phyloP scores from a whole-genome alignment of 2,113 vertebrate species.

The Vanacampus margaritifer region DNA sequence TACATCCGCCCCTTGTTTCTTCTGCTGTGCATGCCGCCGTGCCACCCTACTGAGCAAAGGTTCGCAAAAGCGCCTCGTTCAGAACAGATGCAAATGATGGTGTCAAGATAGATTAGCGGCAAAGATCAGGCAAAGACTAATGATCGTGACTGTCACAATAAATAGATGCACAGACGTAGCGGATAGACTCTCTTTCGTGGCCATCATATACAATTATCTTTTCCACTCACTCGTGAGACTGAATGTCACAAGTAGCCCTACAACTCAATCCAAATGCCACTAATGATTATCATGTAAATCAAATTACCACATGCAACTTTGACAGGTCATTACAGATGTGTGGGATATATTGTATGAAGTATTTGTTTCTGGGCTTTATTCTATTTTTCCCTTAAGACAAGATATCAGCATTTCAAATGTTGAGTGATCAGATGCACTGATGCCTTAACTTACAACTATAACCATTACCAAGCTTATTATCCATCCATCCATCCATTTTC shows the following conservation, averaged over 20 bases:
- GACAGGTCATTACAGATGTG: constrained; percentile 31
- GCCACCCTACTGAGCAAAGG: constrained; percentile 58
- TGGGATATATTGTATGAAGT: constrained; percentile 6
- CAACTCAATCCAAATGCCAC: constrained; percentile 35
- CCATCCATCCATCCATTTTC: too few species aligned
- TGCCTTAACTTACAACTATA: background rate
- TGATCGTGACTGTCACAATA: constrained; percentile 60
- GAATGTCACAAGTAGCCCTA: constrained; percentile 39
- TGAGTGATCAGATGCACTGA: background rate
- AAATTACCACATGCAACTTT: constrained; percentile 4
- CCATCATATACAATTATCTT: constrained; percentile 56
- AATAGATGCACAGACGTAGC: constrained; percentile 28
- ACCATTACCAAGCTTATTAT: background rate
- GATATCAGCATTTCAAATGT: background rate
- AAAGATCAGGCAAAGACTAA: constrained; percentile 54
- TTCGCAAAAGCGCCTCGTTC: constrained; percentile 64
- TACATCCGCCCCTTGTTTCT: constrained; percentile 60
- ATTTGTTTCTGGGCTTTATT: constrained; percentile 2
- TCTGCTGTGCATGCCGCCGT: constrained; percentile 19
- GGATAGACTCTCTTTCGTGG: constrained; percentile 37
- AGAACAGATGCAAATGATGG: constrained; percentile 65
- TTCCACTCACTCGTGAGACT: constrained; percentile 35
- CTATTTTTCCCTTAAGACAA: background rate
- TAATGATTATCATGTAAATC: constrained; percentile 31
- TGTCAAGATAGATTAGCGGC: constrained; percentile 72